Conservation (phyloP, 1,140 invertebrate genomes). For the Heliconius congener region DNA sequence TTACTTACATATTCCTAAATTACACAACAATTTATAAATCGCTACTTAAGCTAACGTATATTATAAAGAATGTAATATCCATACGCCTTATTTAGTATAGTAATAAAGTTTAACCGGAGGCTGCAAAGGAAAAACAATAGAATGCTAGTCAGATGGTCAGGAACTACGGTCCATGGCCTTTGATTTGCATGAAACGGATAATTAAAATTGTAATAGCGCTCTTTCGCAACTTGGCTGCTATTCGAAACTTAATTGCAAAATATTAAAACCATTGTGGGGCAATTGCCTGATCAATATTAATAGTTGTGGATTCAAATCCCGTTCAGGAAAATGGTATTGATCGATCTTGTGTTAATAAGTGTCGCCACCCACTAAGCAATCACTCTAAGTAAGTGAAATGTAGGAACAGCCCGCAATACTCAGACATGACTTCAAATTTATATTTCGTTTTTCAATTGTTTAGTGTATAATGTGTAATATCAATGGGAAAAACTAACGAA, state of each 20-base stretch:
- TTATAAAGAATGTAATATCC: not conserved
- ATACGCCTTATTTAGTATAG: not conserved
- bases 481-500: too few relatives aligned
- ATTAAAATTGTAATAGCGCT: conserved; percentile 25
- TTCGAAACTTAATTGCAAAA: not conserved
- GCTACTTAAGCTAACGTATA: not conserved
- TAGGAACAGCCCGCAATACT: too few relatives aligned
- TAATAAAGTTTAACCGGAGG: conserved; percentile 13
- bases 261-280: not conserved
- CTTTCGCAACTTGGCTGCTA: conserved; percentile 19
- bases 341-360: too few relatives aligned
- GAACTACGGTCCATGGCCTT: conserved; percentile 30
- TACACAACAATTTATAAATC: not conserved
- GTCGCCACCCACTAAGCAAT: too few relatives aligned
- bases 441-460: too few relatives aligned
- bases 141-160: conserved; percentile 29
- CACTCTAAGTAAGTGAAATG: too few relatives aligned
- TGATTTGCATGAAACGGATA: conserved; percentile 34
- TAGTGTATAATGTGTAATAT: too few relatives aligned
- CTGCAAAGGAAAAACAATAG: conserved; percentile 29
- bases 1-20: too few relatives aligned
- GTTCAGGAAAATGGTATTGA: too few relatives aligned
- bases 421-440: too few relatives aligned
- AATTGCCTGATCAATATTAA: not conserved
- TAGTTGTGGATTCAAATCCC: too few relatives aligned